Percentiles rank a stretch among this genome's conserved stretches.
These are phyloP conservation scores for Numenius phaeopus DNA, from an alignment of 2,797 vertebrate genomes.

Conservation along the genomic window DNA sequence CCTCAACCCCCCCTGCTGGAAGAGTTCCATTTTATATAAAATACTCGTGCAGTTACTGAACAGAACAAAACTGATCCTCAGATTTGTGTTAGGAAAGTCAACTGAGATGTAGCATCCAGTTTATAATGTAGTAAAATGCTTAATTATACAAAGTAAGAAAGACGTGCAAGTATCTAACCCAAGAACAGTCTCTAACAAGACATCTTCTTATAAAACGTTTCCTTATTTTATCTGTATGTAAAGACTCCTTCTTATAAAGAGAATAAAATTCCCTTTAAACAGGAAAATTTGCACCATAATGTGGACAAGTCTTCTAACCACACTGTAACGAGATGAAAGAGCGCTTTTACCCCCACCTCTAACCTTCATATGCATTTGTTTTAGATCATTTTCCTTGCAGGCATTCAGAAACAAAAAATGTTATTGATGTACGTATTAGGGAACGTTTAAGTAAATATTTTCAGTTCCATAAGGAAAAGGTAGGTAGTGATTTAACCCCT, in stretches of 20 bases:
- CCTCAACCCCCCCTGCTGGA: neutral
- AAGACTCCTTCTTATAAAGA: neutral
- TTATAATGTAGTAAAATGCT: neutral
- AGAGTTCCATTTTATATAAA: neutral
- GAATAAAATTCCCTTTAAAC: neutral
- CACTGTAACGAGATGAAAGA: neutral
- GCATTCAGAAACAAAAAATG: neutral
- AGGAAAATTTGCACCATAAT: neutral
- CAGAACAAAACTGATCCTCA: neutral
- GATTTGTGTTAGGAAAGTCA: neutral
- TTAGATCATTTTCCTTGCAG: neutral
- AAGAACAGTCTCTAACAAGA: neutral
- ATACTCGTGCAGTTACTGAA: neutral
- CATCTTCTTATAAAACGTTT: neutral
- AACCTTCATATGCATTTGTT: neutral
- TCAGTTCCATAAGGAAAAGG: neutral
- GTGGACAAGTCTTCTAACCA: neutral
- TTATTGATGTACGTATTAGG: fast-evolving
- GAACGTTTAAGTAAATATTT: neutral
- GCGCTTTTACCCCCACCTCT: neutral
- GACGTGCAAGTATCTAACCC: neutral
- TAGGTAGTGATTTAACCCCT: fast-evolving
- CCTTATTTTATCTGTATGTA: neutral
- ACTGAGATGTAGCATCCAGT: neutral
- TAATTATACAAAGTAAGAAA: neutral